Evolutionary conservation across 2,113 vertebrate species (phyloP).

Genomic region (Cercocebus atys): DNA sequence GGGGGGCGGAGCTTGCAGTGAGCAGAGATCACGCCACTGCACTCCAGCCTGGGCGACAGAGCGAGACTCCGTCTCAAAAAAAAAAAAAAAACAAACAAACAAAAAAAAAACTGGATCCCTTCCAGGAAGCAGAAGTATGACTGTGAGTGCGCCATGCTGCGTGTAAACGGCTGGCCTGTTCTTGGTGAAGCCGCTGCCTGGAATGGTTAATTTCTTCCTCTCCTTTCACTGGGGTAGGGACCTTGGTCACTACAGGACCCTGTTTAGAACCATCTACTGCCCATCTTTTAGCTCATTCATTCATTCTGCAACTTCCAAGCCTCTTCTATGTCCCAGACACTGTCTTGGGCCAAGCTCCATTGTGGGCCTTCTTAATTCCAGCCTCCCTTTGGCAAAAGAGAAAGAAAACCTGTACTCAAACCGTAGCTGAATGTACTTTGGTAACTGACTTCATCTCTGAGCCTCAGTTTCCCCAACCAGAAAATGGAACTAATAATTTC

Average conservation of each 20-base stretch:
- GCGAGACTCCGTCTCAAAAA: too few relatives aligned
- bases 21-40: too few relatives aligned
- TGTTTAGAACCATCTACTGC: neutral
- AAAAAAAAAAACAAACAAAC: too few relatives aligned
- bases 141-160: rapidly evolving
- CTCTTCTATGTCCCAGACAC: neutral
- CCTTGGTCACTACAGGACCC: neutral
- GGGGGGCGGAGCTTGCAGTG: too few relatives aligned
- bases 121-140: neutral
- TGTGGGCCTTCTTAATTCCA: neutral
- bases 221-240: neutral
- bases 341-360: neutral
- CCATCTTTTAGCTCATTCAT: too few relatives aligned
- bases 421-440: neutral
- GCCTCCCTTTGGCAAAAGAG: neutral
- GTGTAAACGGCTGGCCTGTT: rapidly evolving
- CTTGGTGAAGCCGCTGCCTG: neutral
- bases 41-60: too few relatives aligned
- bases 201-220: neutral
- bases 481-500: neutral
- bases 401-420: neutral
- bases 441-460: neutral
- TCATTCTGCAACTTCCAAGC: neutral
- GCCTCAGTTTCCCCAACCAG: neutral
- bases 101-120: neutral